phyloP scores from a whole-genome alignment of 2,113 vertebrate genomes.

The Saccopteryx leptura region DNA sequence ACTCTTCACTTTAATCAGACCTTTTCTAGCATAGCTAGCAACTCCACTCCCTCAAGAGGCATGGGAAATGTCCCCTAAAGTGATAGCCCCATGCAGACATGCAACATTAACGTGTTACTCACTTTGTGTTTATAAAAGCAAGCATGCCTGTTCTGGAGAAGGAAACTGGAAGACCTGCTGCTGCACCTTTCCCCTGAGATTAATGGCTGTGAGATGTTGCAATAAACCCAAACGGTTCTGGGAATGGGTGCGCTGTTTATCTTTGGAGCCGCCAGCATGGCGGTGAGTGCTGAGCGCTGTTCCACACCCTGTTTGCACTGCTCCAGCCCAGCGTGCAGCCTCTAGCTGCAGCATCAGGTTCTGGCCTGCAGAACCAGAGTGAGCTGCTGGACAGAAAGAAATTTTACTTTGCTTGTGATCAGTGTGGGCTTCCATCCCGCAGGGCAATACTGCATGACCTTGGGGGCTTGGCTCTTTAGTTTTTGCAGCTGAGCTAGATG shows the following conservation, averaged over 20 bases:
- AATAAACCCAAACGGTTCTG: constrained; percentile 22
- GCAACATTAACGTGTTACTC: not conserved
- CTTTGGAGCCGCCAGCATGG: not conserved
- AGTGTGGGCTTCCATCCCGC: not conserved
- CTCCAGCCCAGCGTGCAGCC: not conserved
- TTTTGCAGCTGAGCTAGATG: constrained; percentile 11
- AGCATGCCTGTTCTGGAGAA: not conserved
- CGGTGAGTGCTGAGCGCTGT: not conserved
- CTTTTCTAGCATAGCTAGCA: not conserved
- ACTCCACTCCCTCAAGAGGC: not conserved
- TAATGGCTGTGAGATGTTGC: constrained; percentile 15
- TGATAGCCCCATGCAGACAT: not conserved
- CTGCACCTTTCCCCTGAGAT: constrained; percentile 5
- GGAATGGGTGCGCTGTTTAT: constrained; percentile 53
- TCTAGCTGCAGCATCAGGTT: not conserved
- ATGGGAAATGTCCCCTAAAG: not conserved
- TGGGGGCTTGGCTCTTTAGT: not conserved
- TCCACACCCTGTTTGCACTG: not conserved
- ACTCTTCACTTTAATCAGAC: not conserved
- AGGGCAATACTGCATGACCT: not conserved
- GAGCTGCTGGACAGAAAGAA: constrained; percentile 18
- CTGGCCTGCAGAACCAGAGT: constrained; percentile 35
- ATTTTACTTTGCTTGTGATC: constrained; percentile 7
- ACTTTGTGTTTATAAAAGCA: not conserved
- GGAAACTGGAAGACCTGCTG: constrained; percentile 7